Conservation (phyloP, 2,888 invertebrate species). For the Orthosia incerta region DNA sequence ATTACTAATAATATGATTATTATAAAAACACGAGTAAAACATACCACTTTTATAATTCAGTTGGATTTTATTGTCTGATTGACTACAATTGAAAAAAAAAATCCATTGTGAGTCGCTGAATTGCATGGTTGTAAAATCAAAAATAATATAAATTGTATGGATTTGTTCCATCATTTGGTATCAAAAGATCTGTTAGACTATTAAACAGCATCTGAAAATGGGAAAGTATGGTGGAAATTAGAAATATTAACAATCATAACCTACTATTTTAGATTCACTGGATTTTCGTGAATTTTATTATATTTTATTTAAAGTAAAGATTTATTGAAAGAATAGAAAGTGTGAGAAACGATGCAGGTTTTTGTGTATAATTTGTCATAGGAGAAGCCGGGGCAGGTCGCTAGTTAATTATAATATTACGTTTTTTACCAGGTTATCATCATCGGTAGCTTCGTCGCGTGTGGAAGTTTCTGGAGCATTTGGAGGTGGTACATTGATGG, state of each 20-base stretch:
- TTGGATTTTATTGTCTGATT: too few relatives aligned
- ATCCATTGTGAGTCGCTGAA: too few relatives aligned
- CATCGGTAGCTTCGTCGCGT: conserved; percentile 66
- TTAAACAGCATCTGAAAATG: conserved; percentile 79
- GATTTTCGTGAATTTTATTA: neutral
- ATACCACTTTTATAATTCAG: too few relatives aligned
- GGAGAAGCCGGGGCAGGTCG: too few relatives aligned
- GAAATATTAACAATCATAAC: neutral
- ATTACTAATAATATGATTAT: too few relatives aligned
- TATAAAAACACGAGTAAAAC: neutral
- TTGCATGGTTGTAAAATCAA: too few relatives aligned
- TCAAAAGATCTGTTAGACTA: conserved; percentile 78
- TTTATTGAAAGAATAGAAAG: too few relatives aligned
- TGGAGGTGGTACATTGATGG: conserved; percentile 72
- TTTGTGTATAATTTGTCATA: too few relatives aligned
- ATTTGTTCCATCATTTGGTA: conserved; percentile 75
- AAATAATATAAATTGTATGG: conserved; percentile 62
- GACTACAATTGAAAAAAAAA: conserved; percentile 55
- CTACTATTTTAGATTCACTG: neutral
- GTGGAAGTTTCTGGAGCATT: conserved; percentile 68
- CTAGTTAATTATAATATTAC: too few relatives aligned
- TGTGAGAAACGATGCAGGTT: too few relatives aligned
- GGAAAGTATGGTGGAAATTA: neutral
- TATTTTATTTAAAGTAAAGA: too few relatives aligned
- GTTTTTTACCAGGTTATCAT: conserved; percentile 66